These are phyloP conservation scores for Drosophila orosa DNA, from an alignment of 1,140 invertebrate genomes.

Conservation along the genomic window DNA sequence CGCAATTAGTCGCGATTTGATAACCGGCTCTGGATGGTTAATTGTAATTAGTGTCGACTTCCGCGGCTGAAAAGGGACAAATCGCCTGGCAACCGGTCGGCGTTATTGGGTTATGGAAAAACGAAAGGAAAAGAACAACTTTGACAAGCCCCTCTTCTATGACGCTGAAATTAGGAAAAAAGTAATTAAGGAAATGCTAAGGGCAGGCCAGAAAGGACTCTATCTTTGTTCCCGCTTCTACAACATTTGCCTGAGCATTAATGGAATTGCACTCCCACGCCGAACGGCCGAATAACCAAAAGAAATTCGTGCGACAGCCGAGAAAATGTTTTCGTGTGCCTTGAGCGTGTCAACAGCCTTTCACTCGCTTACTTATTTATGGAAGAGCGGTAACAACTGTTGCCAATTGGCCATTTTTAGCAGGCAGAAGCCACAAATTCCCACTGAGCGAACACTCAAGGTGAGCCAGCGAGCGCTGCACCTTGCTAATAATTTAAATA, in stretches of 20 bases:
- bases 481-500: constrained; percentile 4
- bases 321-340: constrained; percentile 18
- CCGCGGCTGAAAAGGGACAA: constrained; percentile 5
- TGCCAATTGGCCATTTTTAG: constrained; percentile 12
- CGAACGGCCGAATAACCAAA: not conserved
- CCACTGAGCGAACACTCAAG: not conserved
- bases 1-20: constrained; percentile 53
- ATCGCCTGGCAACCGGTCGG: constrained; percentile 9
- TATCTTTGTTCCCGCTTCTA: not conserved
- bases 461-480: not conserved
- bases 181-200: constrained; percentile 45
- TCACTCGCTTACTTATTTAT: constrained; percentile 37
- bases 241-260: constrained; percentile 15
- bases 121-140: not conserved
- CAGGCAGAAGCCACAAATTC: not conserved
- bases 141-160: constrained; percentile 7
- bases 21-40: constrained; percentile 26
- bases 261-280: constrained; percentile 39
- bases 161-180: constrained; percentile 10
- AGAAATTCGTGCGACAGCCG: constrained; percentile 9
- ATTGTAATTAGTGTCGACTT: constrained; percentile 35
- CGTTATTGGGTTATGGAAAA: not conserved
- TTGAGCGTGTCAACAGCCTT: constrained; percentile 10
- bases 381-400: constrained; percentile 18
- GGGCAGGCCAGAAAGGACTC: constrained; percentile 25